phyloP scores from a whole-genome alignment of 2,797 vertebrate species.

The Chelonia mydas region DNA sequence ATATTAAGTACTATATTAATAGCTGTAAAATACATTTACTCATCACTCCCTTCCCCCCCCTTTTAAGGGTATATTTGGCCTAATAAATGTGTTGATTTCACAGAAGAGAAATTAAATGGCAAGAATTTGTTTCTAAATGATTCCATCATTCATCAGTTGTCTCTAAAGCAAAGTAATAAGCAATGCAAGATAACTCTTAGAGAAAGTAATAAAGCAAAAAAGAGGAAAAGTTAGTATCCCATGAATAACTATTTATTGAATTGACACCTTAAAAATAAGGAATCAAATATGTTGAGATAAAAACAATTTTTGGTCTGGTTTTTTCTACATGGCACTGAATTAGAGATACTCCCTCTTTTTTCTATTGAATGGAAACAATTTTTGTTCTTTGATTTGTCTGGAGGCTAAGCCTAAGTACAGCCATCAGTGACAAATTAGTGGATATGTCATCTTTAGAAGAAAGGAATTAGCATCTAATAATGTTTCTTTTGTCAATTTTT shows the following conservation, averaged over 20 bases:
- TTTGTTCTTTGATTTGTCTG: background rate
- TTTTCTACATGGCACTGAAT: background rate
- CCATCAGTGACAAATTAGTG: background rate
- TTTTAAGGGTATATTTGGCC: background rate
- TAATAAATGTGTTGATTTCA: background rate
- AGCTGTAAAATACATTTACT: background rate
- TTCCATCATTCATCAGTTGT: background rate
- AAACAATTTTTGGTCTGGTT: background rate
- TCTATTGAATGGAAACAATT: background rate
- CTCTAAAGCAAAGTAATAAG: background rate
- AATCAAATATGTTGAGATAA: background rate
- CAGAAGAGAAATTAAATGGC: background rate
- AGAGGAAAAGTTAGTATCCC: background rate
- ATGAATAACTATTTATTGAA: background rate
- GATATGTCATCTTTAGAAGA: background rate
- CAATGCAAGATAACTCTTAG: background rate
- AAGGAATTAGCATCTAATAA: background rate
- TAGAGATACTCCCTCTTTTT: background rate
- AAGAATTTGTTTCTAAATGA: background rate
- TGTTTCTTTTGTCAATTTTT: constrained; percentile 2
- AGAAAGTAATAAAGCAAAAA: background rate
- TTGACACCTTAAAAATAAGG: background rate
- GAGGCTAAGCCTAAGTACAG: background rate
- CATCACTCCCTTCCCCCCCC: too few relatives aligned
- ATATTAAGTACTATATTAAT: background rate